Conservation (phyloP, 2,113 vertebrate species). For the Hylia prasina region DNA sequence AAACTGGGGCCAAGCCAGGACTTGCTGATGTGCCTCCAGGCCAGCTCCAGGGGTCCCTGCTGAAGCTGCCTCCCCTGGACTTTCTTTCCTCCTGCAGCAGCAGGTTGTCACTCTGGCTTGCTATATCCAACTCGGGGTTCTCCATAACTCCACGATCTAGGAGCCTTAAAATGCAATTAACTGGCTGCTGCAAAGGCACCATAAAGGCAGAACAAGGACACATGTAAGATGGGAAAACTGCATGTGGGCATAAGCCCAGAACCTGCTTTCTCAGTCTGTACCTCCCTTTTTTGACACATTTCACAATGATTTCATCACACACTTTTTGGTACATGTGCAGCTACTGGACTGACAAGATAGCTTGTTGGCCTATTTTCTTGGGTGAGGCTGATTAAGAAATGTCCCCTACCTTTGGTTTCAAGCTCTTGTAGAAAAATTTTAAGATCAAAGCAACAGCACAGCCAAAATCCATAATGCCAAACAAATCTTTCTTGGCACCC, state of each 20-base stretch:
- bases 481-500: not conserved
- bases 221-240: not conserved
- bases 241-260: not conserved
- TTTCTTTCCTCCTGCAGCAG: not conserved
- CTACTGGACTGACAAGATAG: not conserved
- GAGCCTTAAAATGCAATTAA: not conserved
- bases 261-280: not conserved
- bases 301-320: not conserved
- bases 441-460: not conserved
- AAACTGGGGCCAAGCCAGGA: not conserved
- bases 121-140: not conserved
- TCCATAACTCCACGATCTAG: not conserved
- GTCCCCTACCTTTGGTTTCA: not conserved
- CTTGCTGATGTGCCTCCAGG: not conserved
- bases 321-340: not conserved
- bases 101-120: not conserved
- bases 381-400: not conserved
- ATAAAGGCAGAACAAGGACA: not conserved
- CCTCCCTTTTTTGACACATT: not conserved
- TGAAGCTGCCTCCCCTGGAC: not conserved
- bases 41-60: not conserved
- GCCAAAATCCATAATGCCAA: not conserved
- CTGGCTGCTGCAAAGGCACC: not conserved
- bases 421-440: not conserved
- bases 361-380: not conserved